Base-by-base conservation (phyloP, 2,888 invertebrate genomes). In the Melieria crassipennis region DNA sequence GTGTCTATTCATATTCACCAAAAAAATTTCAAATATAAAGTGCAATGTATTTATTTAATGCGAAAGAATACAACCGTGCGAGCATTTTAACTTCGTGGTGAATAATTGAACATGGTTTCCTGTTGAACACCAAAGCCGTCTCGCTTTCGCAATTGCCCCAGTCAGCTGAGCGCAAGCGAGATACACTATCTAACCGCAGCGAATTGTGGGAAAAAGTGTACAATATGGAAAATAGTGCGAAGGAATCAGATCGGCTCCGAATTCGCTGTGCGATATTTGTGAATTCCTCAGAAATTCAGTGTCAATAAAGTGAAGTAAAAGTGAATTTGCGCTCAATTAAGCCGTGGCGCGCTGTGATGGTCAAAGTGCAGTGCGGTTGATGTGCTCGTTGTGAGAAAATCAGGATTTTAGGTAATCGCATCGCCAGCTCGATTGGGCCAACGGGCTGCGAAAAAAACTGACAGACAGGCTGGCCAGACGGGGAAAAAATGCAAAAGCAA, bases 381-480 rank as follows among this genome's bases (percentile, higher is more conserved):
- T 5, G 16, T 1, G 10, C 46, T 48, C 48, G 57, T 65, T 47
- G 11, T 9, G 47, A 5, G 10, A 10, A 65, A 65, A 56, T 30
- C 30, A 30, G 30, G 30, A 30, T 57, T 56, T 65, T 45, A 65
- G 65, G 65, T 65, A 65, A 65, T 65, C 45, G n/a, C 30, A 30
- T 30, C 30, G 30, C 30, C 30, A 30, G 30, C 10, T 46, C 47
- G 50, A 43, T 5, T 56, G 4, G n/a, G 56, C 56, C 42, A 45
- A 65, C 30, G 30, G 6, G 57, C 48, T 58, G 68, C 56, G 64
- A 58, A 71, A 65, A 71, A 64, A 71, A 45, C 55, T 64, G 65
- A 69, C 46, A 7, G n/a, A 9, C 7, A n/a, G 45, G 57, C 30
- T 46, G 6, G 43, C 46, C 4, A n/a, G 11, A 10, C 43, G 3